Base-by-base conservation (phyloP, 2,888 invertebrate genomes). In the Mimumesa dahlbomi region DNA sequence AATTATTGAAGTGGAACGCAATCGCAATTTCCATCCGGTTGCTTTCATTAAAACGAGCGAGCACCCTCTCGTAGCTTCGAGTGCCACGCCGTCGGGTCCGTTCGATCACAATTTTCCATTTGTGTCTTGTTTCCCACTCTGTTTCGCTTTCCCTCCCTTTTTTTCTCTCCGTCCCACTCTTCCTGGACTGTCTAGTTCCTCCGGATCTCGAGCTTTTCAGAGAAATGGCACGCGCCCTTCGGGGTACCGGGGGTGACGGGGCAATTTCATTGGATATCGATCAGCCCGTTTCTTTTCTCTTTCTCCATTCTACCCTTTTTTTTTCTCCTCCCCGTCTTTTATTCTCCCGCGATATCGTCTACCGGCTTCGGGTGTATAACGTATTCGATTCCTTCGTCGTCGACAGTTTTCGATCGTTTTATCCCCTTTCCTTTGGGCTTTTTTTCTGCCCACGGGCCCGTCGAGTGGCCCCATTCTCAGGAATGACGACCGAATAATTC, bases 1-100 rank as follows among this genome's bases (percentile, higher is more conserved):
- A 71, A 72, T 78, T 79, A 73, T 64, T 50, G 67, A 71, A 72
- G 61, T 58, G 75, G 68, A 79, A 79, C 57, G 68, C 61, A 67
- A 79, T 79, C 52, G 67, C 53, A 69, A 75, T 77, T 80, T 80
- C 68, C 70, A 63, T 72, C 48, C 65, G 63, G 61, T 57, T 62
- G 76, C 71, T 81, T 75, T 75, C 69, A 73, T 77, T 73, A 68
- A 67, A 73, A 63, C 67, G 58, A 61, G 42, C 50, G 58, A 45
- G 21, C 16, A 31, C 13, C 29, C 58, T 34, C 49, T 58, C 46
- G 43, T 40, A 65, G 54, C 36, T 67, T 57, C 46, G 38, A 77
- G 61, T 21, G 21, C 36, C 19, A 5, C 53, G 29, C 25, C 56
- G 31, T 18, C 50, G 57, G n/a, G 43, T 54, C 38, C 43, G 34